Evolutionary conservation across 2,797 vertebrate species (phyloP).

Genomic region (Chrysocyon brachyurus): DNA sequence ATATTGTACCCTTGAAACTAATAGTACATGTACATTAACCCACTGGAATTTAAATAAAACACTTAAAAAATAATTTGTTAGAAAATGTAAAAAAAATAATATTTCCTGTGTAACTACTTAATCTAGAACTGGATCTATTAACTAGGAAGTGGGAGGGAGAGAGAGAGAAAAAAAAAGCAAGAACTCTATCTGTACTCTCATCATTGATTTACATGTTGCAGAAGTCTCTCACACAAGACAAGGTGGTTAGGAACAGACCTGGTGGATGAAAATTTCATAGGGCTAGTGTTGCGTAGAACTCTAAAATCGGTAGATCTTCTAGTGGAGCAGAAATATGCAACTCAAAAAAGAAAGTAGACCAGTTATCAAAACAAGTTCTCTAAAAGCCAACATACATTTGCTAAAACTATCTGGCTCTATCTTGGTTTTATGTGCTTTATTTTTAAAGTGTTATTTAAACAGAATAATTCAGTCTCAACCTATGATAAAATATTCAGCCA

Average conservation of each 20-base stretch:
- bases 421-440: not conserved
- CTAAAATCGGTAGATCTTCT: conserved; percentile 9
- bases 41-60: not conserved
- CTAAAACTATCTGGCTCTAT: not conserved
- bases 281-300: not conserved
- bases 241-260: not conserved
- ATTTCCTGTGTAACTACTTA: not conserved
- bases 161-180: not conserved
- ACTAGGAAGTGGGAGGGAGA: not conserved
- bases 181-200: not conserved
- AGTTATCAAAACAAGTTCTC: not conserved
- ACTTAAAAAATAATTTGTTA: not conserved
- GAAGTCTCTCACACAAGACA: not conserved
- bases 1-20: not conserved
- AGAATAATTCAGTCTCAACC: not conserved
- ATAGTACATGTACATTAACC: not conserved
- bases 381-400: not conserved
- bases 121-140: not conserved
- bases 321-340: not conserved
- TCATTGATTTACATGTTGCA: not conserved
- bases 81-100: conserved; percentile 21
- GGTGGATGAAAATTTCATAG: not conserved
- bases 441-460: conserved; percentile 27
- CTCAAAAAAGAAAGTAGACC: conserved; percentile 28
- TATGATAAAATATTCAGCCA: not conserved